These are phyloP conservation scores for Prosapia bicincta DNA, from an alignment of 2,888 invertebrate species.

Conservation along the genomic window DNA sequence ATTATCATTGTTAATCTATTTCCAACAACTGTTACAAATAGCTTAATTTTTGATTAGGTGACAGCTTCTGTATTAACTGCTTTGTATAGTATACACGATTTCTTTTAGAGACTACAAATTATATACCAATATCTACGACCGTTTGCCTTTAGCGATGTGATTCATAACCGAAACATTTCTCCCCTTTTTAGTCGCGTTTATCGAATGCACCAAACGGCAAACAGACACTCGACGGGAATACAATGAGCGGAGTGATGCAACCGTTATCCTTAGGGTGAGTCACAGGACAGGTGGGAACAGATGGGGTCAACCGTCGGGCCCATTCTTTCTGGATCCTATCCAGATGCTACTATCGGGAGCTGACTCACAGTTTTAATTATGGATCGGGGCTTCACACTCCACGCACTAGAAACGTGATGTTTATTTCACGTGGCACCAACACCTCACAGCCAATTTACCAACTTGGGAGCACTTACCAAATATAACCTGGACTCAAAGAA, in stretches of 20 bases:
- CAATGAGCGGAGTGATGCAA: background rate
- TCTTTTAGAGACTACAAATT: too few relatives aligned
- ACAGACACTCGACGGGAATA: background rate
- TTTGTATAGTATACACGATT: too few relatives aligned
- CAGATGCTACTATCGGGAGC: background rate
- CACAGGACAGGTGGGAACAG: background rate
- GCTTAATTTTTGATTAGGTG: too few relatives aligned
- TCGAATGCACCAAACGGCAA: background rate
- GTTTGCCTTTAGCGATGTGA: too few relatives aligned
- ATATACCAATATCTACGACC: too few relatives aligned
- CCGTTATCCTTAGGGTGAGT: background rate
- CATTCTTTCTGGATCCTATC: conserved; percentile 2
- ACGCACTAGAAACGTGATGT: background rate
- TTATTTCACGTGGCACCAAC: background rate
- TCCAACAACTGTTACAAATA: too few relatives aligned
- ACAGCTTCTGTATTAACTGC: too few relatives aligned
- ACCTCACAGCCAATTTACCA: background rate
- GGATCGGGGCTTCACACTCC: background rate
- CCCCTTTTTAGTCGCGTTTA: too few relatives aligned
- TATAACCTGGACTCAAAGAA: too few relatives aligned
- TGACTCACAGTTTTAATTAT: background rate
- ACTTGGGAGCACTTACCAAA: too few relatives aligned
- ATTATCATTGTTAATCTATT: too few relatives aligned
- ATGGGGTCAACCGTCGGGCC: background rate
- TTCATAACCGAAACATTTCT: too few relatives aligned